phyloP scores from a whole-genome alignment of 2,797 vertebrate species.

The Myotis daubentonii region DNA sequence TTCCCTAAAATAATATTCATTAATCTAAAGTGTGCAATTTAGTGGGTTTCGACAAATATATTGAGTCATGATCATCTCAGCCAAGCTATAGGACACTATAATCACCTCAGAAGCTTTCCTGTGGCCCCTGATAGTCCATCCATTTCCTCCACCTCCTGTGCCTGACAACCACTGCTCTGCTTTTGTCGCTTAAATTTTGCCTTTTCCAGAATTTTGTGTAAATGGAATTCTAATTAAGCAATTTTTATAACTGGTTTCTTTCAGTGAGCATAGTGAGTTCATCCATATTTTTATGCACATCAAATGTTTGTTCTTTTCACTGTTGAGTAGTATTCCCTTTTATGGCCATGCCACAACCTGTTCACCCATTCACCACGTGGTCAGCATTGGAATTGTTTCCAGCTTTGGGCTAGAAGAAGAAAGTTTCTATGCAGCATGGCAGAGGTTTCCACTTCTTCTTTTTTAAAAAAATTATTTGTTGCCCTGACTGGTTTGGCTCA shows the following conservation, averaged over 20 bases:
- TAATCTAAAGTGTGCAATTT: not conserved
- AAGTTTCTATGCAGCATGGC: not conserved
- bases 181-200: not conserved
- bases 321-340: not conserved
- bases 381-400: not conserved
- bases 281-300: not conserved
- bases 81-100: not conserved
- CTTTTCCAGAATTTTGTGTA: not conserved
- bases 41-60: not conserved
- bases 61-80: not conserved
- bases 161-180: not conserved
- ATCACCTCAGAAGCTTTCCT: not conserved
- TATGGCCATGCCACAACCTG: not conserved
- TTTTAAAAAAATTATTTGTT: no score
- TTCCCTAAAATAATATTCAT: not conserved
- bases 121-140: not conserved
- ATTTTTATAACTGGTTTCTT: not conserved
- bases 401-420: not conserved
- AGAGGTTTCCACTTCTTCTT: not conserved
- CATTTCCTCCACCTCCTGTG: not conserved
- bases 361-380: not conserved
- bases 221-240: not conserved
- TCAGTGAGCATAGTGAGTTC: not conserved
- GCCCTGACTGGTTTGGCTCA: no score
- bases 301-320: not conserved